Evolutionary conservation across 2,113 vertebrate genomes (phyloP).

Genomic region (Neogobius melanostomus): DNA sequence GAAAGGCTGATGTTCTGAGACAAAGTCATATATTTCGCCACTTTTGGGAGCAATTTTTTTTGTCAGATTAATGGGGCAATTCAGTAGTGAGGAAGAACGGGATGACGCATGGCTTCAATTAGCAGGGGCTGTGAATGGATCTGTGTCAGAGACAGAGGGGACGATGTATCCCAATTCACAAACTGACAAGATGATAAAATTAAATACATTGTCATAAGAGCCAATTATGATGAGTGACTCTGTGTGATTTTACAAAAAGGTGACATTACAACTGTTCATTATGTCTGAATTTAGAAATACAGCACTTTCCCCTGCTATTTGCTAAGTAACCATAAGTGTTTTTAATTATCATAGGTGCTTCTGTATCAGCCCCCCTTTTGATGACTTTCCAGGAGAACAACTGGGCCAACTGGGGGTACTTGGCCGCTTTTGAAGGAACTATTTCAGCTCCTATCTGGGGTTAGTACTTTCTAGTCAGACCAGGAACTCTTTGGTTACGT

Average conservation of each 20-base stretch:
- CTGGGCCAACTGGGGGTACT: too few species aligned
- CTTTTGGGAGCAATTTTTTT: slow-evolving; percentile 23
- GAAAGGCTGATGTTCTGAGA: slow-evolving; percentile 7
- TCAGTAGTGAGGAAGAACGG: slow-evolving; percentile 21
- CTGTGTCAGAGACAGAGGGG: slow-evolving; percentile 9
- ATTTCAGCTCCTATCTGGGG: too few species aligned
- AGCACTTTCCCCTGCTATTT: background rate
- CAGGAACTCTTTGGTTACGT: too few species aligned
- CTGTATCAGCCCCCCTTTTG: too few species aligned
- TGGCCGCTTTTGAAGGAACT: too few species aligned
- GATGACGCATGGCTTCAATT: slow-evolving; percentile 36
- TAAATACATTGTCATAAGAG: slow-evolving; percentile 27
- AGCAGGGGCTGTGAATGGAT: slow-evolving; percentile 15
- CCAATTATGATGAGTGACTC: slow-evolving; percentile 3
- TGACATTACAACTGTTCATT: background rate
- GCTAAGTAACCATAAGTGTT: background rate
- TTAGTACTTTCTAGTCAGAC: too few species aligned
- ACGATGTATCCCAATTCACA: slow-evolving; percentile 5
- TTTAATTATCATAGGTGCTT: background rate
- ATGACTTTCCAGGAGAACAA: too few species aligned
- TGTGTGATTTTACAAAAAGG: slow-evolving; percentile 1
- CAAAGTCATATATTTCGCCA: slow-evolving; percentile 14
- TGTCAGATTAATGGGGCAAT: slow-evolving; percentile 33
- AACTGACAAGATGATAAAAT: slow-evolving; percentile 22
- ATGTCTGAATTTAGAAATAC: background rate